These are phyloP conservation scores for Mylabris sibirica DNA, from an alignment of 2,888 invertebrate genomes.

Conservation along the genomic window DNA sequence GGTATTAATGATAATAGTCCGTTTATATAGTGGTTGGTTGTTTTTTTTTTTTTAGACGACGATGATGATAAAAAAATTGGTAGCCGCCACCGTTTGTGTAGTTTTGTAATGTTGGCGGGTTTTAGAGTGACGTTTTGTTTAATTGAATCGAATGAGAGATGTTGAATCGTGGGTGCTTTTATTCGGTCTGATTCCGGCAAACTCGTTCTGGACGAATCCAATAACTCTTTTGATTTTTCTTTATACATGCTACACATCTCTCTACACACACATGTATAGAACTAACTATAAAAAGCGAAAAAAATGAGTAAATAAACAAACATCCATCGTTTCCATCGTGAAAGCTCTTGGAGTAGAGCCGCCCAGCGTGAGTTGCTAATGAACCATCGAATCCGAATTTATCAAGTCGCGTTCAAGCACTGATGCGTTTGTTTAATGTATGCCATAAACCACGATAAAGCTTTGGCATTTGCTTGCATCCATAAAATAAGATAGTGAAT, in stretches of 20 bases:
- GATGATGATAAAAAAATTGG: background rate
- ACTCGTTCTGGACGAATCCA: conserved; percentile 5
- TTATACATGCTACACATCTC: background rate
- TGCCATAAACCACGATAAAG: conserved; percentile 55
- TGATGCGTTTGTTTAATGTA: conserved; percentile 49
- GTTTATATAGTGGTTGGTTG: background rate
- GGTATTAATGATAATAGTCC: conserved; percentile 19
- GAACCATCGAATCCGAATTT: conserved; percentile 53
- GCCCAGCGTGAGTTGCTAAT: conserved; percentile 47
- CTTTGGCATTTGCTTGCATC: conserved; percentile 13
- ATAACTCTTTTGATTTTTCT: conserved; percentile 5
- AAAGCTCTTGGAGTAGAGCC: conserved; percentile 17
- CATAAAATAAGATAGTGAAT: conserved; percentile 13
- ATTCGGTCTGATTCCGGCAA: conserved; percentile 8
- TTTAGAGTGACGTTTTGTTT: conserved; percentile 6
- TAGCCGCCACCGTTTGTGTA: background rate
- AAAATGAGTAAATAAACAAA: background rate
- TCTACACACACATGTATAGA: background rate
- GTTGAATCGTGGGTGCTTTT: conserved; percentile 10
- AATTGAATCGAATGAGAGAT: conserved; percentile 8
- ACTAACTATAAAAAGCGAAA: background rate
- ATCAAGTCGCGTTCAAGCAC: conserved; percentile 49
- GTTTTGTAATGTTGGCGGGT: background rate
- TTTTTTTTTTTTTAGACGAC: too few relatives aligned
- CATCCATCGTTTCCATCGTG: conserved; percentile 12